Evolutionary conservation across 2,113 vertebrate genomes (phyloP), one percentile per base, ranked within the genome.

Genomic region (Laterallus jamaicensis): DNA sequence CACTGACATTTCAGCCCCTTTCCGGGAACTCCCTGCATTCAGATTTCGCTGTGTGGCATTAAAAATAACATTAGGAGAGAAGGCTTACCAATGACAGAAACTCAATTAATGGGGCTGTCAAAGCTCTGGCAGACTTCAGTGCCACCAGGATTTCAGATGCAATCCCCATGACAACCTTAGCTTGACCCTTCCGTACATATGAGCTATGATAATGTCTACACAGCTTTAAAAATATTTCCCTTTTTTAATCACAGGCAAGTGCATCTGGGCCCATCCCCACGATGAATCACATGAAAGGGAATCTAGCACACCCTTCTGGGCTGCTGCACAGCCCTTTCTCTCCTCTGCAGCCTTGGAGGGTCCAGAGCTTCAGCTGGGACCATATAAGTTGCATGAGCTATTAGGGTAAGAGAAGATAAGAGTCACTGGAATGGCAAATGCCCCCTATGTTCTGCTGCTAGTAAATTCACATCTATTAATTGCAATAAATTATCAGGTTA

Each of bases 71-170:
- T 52, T 22, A 63, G 31, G 37, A 93, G 71, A 70, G 62, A 83
- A 88, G 35, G 58, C 39, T 93, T 78, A 78, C 83, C 77, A 90
- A 68, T 64, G 56, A 64, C 80, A 93, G 91, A 86, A 94, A 83
- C 73, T 86, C 86, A 89, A 81, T 93, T 96, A 93, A 93, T 74
- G 60, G 66, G 62, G 62, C 62, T 93, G 90, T 86, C 95, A 96
- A 91, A 92, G 64, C 50, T 88, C 77, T 90, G 69, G 54, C 73
- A 95, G 93, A 93, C 74, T 93, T 90, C 83, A 76, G 66, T 68
- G 58, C 50, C 76, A 95, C 67, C 73, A 96, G 69, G 80, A 93
- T 90, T 96, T 92, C 86, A 96, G 73, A 88, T 5, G 6, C 79
- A 87, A 77, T 76, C 67, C 87, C 49, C 81, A 60, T 19, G 63